A percentile compares a stretch with the other conserved stretches of the same genome.
Evolutionary conservation across 2,888 invertebrate genomes (phyloP).

Genomic region (Lysandra coridon): DNA sequence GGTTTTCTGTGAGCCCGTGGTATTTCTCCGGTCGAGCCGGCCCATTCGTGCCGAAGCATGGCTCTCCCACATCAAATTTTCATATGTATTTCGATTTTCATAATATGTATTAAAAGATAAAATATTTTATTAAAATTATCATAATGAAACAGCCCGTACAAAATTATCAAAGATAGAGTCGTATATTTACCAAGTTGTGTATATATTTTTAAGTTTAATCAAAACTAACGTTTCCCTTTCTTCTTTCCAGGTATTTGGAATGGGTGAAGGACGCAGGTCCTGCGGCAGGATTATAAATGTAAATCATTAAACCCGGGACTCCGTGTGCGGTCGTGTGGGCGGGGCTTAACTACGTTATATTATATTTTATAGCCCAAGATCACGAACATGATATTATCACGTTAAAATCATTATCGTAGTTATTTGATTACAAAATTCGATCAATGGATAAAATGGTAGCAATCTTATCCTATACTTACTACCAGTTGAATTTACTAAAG

Average conservation of each 20-base stretch:
- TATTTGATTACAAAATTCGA: conserved; percentile 15
- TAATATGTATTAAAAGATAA: background rate
- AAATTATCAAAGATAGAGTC: background rate
- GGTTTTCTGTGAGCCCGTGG: no score
- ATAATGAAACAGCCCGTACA: background rate
- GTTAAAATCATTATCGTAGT: background rate
- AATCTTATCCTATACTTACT: background rate
- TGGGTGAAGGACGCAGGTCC: conserved; percentile 33
- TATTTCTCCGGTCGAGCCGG: no score
- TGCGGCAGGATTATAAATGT: conserved; percentile 50
- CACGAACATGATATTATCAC: conserved; percentile 1
- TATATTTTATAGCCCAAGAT: conserved; percentile 26
- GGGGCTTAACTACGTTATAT: conserved; percentile 29
- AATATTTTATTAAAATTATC: background rate
- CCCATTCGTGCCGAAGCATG: no score
- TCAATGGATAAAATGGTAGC: conserved; percentile 12
- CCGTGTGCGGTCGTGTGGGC: conserved; percentile 49
- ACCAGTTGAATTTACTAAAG: background rate
- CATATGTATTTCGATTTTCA: background rate
- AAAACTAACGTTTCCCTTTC: conserved; percentile 31
- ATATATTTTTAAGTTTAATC: background rate
- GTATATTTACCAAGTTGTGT: background rate
- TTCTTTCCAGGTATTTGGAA: conserved; percentile 41
- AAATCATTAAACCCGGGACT: conserved; percentile 58
- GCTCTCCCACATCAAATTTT: no score